A percentile compares a stretch with the other conserved stretches of the same genome.
These are phyloP conservation scores for Mormyrus lacerda DNA, from an alignment of 2,113 vertebrate genomes.

Conservation along the genomic window DNA sequence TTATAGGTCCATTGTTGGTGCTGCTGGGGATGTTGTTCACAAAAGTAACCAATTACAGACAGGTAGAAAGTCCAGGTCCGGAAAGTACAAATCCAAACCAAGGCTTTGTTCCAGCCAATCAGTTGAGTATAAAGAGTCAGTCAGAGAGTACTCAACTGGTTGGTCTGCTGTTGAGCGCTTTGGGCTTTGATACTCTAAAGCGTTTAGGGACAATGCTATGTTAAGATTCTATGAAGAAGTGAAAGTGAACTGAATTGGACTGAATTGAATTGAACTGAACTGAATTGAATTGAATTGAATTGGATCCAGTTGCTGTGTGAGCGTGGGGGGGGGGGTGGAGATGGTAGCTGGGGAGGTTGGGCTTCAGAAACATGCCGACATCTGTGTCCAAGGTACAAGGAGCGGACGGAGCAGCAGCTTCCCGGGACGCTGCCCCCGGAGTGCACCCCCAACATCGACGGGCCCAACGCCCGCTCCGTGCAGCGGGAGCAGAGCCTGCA, in stretches of 20 bases:
- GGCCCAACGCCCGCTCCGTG: slow-evolving; percentile 93
- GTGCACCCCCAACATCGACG: slow-evolving; percentile 97
- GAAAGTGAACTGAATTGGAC: no score
- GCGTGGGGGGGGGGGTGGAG: not conserved
- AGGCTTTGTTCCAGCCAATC: not conserved
- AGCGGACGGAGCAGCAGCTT: slow-evolving; percentile 92
- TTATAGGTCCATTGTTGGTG: no score
- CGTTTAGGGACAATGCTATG: no score
- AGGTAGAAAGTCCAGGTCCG: not conserved
- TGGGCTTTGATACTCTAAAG: no score
- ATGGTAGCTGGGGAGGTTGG: not conserved
- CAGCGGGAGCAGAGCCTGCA: slow-evolving; percentile 96
- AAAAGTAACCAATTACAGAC: not conserved
- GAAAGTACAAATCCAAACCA: not conserved
- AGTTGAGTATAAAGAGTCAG: not conserved
- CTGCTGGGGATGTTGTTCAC: not conserved
- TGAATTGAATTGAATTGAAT: no score
- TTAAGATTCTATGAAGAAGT: no score
- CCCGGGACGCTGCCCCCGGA: slow-evolving; percentile 93
- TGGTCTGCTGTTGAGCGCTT: not conserved
- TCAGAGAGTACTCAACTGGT: not conserved
- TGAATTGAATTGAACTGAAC: no score
- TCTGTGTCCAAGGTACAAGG: slow-evolving; percentile 75
- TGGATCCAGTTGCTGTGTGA: not conserved
- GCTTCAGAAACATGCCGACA: not conserved